phyloP scores from a whole-genome alignment of 2,797 vertebrate species.

The Diplodus sargus region DNA sequence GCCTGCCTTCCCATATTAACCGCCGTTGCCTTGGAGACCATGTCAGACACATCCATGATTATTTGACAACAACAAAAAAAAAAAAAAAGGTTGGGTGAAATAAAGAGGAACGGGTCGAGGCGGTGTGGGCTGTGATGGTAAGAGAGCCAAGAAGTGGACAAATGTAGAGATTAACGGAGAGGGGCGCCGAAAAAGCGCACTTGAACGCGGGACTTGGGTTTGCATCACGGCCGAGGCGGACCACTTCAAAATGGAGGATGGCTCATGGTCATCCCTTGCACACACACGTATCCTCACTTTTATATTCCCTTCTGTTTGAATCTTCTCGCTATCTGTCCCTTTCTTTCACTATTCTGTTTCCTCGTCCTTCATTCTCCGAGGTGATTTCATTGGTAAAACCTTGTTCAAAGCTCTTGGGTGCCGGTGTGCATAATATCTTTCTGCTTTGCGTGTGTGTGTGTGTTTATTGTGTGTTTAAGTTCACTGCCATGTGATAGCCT shows the following conservation, averaged over 20 bases:
- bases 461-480: conserved; percentile 10
- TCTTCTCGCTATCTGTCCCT: conserved; percentile 2
- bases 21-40: conserved; percentile 93
- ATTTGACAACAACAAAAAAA: conserved; percentile 86
- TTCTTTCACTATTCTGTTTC: not conserved
- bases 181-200: conserved; percentile 39
- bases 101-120: conserved; percentile 70
- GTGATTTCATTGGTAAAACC: conserved; percentile 36
- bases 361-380: conserved; percentile 26
- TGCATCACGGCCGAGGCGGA: conserved; percentile 53
- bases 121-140: conserved; percentile 48
- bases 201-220: conserved; percentile 69
- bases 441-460: not conserved
- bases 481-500: not conserved
- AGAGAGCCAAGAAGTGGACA: conserved; percentile 56
- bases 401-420: conserved; percentile 25
- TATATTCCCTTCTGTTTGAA: conserved; percentile 9
- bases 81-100: conserved; percentile 79
- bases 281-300: too few species aligned
- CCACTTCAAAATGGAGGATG: conserved; percentile 71
- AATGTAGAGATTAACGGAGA: conserved; percentile 54
- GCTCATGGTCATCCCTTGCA: conserved; percentile 54
- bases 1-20: conserved; percentile 89
- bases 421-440: not conserved
- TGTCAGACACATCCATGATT: conserved; percentile 95